A percentile compares a stretch with the other conserved stretches of the same genome.
phyloP scores from a whole-genome alignment of 2,113 vertebrate genomes.

The Rhinoptilus africanus region DNA sequence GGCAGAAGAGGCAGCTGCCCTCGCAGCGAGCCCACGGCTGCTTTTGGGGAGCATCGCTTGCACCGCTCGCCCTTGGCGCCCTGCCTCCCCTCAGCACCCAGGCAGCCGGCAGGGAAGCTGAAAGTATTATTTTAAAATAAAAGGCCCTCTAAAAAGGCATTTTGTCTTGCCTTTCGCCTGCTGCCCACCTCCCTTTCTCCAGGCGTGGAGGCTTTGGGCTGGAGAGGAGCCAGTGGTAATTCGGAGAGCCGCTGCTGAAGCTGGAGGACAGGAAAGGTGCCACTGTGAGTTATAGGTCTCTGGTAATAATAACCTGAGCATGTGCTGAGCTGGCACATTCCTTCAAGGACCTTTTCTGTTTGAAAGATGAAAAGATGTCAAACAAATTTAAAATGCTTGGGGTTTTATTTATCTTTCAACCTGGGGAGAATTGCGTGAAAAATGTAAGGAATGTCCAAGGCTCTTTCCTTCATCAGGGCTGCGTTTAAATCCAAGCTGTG shows the following conservation, averaged over 20 bases:
- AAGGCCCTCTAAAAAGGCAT: neutral
- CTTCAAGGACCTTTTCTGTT: constrained; percentile 4
- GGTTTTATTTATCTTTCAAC: neutral
- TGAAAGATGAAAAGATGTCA: constrained; percentile 8
- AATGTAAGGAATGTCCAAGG: neutral
- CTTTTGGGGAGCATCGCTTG: neutral
- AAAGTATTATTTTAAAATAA: neutral
- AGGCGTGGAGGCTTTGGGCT: neutral
- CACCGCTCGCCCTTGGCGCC: fast-evolving
- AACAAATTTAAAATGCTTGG: neutral
- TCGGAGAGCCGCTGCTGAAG: neutral
- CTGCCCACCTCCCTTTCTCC: neutral
- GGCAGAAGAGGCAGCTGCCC: neutral
- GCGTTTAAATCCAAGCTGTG: fast-evolving
- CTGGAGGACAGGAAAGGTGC: neutral
- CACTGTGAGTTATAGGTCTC: neutral
- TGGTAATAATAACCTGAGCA: neutral
- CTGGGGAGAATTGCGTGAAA: neutral
- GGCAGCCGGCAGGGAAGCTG: neutral
- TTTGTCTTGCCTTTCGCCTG: neutral
- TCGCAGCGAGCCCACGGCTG: neutral
- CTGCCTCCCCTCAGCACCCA: neutral
- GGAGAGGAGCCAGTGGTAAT: neutral
- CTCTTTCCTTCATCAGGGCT: neutral
- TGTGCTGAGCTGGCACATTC: constrained; percentile 33